These are phyloP conservation scores for Helostoma temminkii DNA, from an alignment of 2,797 vertebrate genomes.

Conservation along the genomic window DNA sequence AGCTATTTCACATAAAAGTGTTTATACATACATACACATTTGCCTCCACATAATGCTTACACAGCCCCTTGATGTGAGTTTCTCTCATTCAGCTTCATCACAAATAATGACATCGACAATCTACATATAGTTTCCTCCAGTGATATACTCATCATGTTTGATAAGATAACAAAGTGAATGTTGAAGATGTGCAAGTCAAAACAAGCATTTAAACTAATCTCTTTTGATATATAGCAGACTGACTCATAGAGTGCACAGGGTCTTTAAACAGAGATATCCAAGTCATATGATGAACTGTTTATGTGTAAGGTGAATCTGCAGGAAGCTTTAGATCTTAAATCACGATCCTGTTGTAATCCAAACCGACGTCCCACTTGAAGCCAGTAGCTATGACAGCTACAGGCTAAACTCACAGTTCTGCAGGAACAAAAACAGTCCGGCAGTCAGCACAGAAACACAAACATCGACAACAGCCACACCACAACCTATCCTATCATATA, in stretches of 20 bases:
- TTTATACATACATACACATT: too few species aligned
- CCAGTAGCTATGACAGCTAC: slow-evolving; percentile 57
- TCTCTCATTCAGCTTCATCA: slow-evolving; percentile 41
- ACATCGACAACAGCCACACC: slow-evolving; percentile 70
- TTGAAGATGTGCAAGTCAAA: slow-evolving; percentile 48
- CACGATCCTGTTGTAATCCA: slow-evolving; percentile 51
- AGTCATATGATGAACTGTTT: slow-evolving; percentile 44
- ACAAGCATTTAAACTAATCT: slow-evolving; percentile 53
- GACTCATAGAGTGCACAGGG: slow-evolving; percentile 14
- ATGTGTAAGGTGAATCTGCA: slow-evolving; percentile 49
- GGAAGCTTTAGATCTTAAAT: slow-evolving; percentile 64
- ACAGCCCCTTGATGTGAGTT: slow-evolving; percentile 40
- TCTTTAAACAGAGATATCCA: slow-evolving; percentile 32
- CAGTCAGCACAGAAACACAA: slow-evolving; percentile 73
- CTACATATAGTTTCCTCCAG: slow-evolving; percentile 31
- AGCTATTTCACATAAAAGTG: slow-evolving; percentile 20
- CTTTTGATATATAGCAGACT: slow-evolving; percentile 36
- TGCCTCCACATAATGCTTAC: slow-evolving; percentile 21
- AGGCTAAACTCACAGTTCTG: slow-evolving; percentile 72
- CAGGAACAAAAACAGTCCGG: slow-evolving; percentile 68
- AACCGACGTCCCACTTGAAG: slow-evolving; percentile 54
- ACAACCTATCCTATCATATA: slow-evolving; percentile 76
- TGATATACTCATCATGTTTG: slow-evolving; percentile 54
- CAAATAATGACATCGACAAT: slow-evolving; percentile 29
- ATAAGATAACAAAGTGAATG: slow-evolving; percentile 41